Evolutionary conservation across 92 coral and sea anemone species (phyloP).

Genomic region (Parazoanthus swiftii): DNA sequence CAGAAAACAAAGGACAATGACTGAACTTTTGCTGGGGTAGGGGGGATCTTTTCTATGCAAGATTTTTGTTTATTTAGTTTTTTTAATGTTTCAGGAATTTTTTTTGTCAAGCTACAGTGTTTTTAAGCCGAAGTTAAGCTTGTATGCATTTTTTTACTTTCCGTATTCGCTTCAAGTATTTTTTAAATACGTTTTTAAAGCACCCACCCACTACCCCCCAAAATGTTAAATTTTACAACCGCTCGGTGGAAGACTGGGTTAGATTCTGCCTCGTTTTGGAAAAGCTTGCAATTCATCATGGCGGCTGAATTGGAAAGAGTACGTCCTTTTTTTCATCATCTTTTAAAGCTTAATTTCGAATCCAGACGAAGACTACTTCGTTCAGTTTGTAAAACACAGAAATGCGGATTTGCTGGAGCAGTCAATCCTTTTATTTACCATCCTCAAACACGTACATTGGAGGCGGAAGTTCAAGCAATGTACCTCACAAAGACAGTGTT

Average conservation of each 20-base stretch:
- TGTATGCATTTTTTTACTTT: too few species aligned
- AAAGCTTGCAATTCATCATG: slow-evolving; percentile 26
- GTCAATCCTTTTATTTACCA: slow-evolving; percentile 83
- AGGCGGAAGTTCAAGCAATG: slow-evolving; percentile 78
- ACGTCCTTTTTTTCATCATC: neutral
- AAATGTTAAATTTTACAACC: neutral
- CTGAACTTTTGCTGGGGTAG: too few species aligned
- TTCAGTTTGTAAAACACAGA: slow-evolving; percentile 1
- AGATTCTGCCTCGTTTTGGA: slow-evolving; percentile 24
- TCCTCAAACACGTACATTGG: slow-evolving; percentile 86
- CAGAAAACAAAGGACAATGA: neutral
- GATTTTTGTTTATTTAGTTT: neutral
- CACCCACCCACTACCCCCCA: too few species aligned
- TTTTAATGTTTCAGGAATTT: too few species aligned
- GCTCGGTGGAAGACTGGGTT: slow-evolving; percentile 4
- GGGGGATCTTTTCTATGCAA: too few species aligned
- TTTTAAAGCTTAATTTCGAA: neutral
- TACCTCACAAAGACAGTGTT: slow-evolving; percentile 80
- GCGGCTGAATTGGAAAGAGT: slow-evolving; percentile 26
- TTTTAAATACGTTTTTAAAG: too few species aligned
- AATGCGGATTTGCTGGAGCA: slow-evolving; percentile 25
- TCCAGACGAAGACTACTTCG: slow-evolving; percentile 34
- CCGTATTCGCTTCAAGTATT: neutral
- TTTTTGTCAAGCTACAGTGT: too few species aligned
- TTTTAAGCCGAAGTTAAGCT: too few species aligned